A percentile compares a stretch with the other conserved stretches of the same genome.
Conservation (phyloP, 2,888 invertebrate species). For the Plebejus anna region DNA sequence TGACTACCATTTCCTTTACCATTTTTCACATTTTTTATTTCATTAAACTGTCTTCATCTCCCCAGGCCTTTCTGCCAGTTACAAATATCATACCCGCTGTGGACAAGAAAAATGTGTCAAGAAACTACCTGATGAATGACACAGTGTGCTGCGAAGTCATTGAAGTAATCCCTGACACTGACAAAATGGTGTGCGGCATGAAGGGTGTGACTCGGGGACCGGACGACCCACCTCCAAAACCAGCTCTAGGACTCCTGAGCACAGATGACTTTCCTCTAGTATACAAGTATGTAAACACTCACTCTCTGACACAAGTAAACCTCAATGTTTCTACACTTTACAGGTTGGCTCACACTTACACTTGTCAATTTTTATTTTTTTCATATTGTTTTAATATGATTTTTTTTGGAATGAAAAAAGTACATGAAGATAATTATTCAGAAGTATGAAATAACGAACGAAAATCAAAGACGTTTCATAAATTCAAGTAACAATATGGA, state of each 20-base stretch:
- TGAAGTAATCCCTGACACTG: constrained; percentile 91
- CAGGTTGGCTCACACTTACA: constrained; percentile 46
- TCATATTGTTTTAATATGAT: constrained; percentile 29
- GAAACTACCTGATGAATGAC: constrained; percentile 90
- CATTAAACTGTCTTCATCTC: constrained; percentile 30
- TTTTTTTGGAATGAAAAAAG: constrained; percentile 23
- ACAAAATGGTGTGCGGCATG: constrained; percentile 93
- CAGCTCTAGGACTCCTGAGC: constrained; percentile 90
- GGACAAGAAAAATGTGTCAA: constrained; percentile 88
- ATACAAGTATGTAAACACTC: constrained; percentile 86
- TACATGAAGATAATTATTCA: not conserved
- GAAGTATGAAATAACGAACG: not conserved
- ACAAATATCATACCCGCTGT: constrained; percentile 87
- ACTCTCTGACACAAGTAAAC: constrained; percentile 39
- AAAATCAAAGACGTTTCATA: constrained; percentile 1
- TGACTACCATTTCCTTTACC: no score
- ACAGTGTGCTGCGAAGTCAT: constrained; percentile 93
- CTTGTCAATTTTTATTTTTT: constrained; percentile 23
- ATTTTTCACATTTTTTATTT: not conserved
- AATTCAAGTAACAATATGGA: not conserved
- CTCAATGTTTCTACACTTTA: constrained; percentile 59
- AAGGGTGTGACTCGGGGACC: constrained; percentile 86
- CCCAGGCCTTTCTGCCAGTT: constrained; percentile 83
- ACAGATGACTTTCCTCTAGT: constrained; percentile 89
- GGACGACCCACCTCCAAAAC: constrained; percentile 85